Evolutionary conservation across 2,888 invertebrate genomes (phyloP).

Genomic region (Catocala fraxini): DNA sequence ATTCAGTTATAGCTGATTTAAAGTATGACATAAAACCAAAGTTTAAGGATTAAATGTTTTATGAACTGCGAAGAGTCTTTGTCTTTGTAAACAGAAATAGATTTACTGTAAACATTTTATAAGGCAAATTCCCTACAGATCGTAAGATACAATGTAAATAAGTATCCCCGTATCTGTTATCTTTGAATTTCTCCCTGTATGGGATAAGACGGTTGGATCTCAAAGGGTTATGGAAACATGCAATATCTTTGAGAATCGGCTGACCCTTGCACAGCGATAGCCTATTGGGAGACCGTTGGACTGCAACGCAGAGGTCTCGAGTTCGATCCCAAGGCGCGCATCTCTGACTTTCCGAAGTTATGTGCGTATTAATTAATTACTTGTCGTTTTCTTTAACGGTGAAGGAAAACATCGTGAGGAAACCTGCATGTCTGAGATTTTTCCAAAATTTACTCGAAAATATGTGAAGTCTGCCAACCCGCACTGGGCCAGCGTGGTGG

Average conservation of each 20-base stretch:
- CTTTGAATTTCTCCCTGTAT: conserved; percentile 4
- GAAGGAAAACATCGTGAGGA: too few species aligned
- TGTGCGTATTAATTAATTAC: too few species aligned
- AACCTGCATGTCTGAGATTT: too few species aligned
- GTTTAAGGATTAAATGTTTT: not conserved
- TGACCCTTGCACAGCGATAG: too few species aligned
- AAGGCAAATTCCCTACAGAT: not conserved
- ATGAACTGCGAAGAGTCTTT: not conserved
- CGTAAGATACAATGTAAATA: not conserved
- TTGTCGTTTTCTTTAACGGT: too few species aligned
- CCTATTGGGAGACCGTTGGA: too few species aligned
- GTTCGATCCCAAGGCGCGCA: too few species aligned
- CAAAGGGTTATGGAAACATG: not conserved
- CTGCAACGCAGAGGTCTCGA: too few species aligned
- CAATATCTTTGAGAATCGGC: not conserved
- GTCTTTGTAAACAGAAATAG: not conserved
- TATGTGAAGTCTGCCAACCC: too few species aligned
- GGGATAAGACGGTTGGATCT: not conserved
- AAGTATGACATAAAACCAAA: not conserved
- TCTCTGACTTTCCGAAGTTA: too few species aligned
- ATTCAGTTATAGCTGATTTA: not conserved
- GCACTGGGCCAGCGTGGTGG: too few species aligned
- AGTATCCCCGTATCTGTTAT: conserved; percentile 2
- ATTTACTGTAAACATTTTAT: conserved; percentile 1
- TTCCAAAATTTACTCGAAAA: too few species aligned